Percentiles rank a stretch among this genome's conserved stretches.
These are phyloP conservation scores for Hyphantria cunea DNA, from an alignment of 1,140 invertebrate genomes.

Conservation along the genomic window DNA sequence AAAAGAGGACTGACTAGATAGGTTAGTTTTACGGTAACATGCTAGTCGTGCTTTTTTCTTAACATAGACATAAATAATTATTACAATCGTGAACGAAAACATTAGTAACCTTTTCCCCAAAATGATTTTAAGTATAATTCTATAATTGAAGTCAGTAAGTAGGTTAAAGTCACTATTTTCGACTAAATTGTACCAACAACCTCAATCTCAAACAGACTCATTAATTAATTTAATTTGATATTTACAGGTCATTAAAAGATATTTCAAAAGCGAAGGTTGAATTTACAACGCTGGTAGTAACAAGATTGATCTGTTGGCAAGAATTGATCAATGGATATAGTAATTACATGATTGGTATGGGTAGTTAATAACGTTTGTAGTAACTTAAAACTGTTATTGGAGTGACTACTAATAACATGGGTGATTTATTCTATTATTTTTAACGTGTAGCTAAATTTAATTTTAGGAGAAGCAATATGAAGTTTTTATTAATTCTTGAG, in stretches of 20 bases:
- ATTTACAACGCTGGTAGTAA: conserved; percentile 15
- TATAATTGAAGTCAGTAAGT: conserved; percentile 16
- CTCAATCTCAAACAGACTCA: conserved; percentile 10
- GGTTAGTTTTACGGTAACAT: no score
- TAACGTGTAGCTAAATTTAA: no score
- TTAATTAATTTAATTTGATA: conserved; percentile 16
- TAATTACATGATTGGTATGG: no score
- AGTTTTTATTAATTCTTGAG: no score
- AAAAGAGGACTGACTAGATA: no score
- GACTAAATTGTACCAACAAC: conserved; percentile 6
- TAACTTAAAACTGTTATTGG: no score
- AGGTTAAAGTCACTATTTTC: conserved; percentile 11
- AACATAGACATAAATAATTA: no score
- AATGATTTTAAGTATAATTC: conserved; percentile 1
- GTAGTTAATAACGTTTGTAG: no score
- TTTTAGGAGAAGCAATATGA: no score
- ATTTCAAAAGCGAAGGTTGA: conserved; percentile 22
- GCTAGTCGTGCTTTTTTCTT: no score
- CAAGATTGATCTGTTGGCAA: conserved; percentile 16
- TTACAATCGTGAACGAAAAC: background rate
- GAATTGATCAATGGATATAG: conserved; percentile 3
- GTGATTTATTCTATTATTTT: no score
- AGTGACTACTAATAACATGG: no score
- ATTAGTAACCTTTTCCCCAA: background rate
- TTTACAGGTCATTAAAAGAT: conserved; percentile 17